Conservation (phyloP, 2,888 invertebrate genomes). For the Marronus borbonicus region DNA sequence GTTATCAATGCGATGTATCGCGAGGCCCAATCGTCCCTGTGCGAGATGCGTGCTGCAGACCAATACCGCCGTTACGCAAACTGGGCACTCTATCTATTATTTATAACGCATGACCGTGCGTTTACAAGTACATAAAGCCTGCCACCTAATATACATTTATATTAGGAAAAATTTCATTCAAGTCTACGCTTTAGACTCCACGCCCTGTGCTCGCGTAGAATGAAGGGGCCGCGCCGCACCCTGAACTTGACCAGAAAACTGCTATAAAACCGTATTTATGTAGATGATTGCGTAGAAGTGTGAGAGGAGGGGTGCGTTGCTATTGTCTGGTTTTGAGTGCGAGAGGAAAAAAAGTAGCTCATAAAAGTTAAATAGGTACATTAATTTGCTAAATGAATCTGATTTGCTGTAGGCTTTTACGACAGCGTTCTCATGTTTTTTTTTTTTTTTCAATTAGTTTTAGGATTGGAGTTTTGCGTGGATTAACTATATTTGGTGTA, state of each 20-base stretch:
- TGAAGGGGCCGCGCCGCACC: constrained; percentile 15
- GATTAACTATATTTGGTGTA: too few species aligned
- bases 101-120: constrained; percentile 32
- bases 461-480: too few species aligned
- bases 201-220: constrained; percentile 9
- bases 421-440: too few species aligned
- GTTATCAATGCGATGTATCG: constrained; percentile 37
- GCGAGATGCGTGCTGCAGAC: constrained; percentile 45
- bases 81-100: constrained; percentile 47
- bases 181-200: constrained; percentile 8
- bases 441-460: too few species aligned
- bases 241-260: constrained; percentile 15
- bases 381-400: too few species aligned
- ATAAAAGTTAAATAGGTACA: too few species aligned
- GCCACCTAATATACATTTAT: too few species aligned
- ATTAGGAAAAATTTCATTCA: constrained; percentile 11
- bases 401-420: too few species aligned
- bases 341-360: too few species aligned
- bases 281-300: constrained; percentile 7
- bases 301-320: not conserved
- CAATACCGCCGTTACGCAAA: constrained; percentile 37
- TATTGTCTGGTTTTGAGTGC: not conserved
- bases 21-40: constrained; percentile 36
- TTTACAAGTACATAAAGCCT: not conserved
- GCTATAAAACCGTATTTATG: too few species aligned